Evolutionary conservation across 2,113 vertebrate species (phyloP).

Genomic region (Eleginops maclovinus): DNA sequence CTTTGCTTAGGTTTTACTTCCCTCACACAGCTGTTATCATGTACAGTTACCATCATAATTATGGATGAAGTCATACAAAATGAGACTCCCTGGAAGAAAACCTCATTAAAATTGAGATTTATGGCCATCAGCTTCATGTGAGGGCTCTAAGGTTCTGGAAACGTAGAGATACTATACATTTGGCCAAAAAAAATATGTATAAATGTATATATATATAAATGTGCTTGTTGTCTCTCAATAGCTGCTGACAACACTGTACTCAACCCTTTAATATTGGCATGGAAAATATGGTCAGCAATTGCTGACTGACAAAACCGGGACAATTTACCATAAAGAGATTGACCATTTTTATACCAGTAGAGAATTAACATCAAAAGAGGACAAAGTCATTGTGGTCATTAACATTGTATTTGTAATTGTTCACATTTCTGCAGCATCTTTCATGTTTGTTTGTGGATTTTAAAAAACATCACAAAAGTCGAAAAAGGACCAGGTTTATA

Average conservation of each 20-base stretch:
- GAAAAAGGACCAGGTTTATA: not conserved
- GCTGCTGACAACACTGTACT: slow-evolving; percentile 41
- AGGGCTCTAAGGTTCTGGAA: slow-evolving; percentile 40
- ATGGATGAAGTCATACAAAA: slow-evolving; percentile 59
- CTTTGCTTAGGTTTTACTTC: not conserved
- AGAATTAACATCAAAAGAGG: slow-evolving; percentile 22
- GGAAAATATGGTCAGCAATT: not conserved
- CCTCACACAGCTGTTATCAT: slow-evolving; percentile 54
- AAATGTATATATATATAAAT: no score
- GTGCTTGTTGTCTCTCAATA: slow-evolving; percentile 41
- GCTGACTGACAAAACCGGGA: slow-evolving; percentile 12
- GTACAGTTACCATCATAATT: slow-evolving; percentile 54
- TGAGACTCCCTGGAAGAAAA: slow-evolving; percentile 56
- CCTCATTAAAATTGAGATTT: slow-evolving; percentile 60
- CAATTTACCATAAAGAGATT: slow-evolving; percentile 20
- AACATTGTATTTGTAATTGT: slow-evolving; percentile 11
- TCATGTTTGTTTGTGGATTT: not conserved
- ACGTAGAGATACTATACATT: slow-evolving; percentile 30
- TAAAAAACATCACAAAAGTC: not conserved
- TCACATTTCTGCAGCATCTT: not conserved
- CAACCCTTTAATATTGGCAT: slow-evolving; percentile 25
- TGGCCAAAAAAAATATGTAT: no score
- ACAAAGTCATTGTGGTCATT: slow-evolving; percentile 9
- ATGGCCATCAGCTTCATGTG: slow-evolving; percentile 48
- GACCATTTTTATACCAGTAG: not conserved